Conservation (phyloP, 2,113 vertebrate species). For the Barnardius zonarius region DNA sequence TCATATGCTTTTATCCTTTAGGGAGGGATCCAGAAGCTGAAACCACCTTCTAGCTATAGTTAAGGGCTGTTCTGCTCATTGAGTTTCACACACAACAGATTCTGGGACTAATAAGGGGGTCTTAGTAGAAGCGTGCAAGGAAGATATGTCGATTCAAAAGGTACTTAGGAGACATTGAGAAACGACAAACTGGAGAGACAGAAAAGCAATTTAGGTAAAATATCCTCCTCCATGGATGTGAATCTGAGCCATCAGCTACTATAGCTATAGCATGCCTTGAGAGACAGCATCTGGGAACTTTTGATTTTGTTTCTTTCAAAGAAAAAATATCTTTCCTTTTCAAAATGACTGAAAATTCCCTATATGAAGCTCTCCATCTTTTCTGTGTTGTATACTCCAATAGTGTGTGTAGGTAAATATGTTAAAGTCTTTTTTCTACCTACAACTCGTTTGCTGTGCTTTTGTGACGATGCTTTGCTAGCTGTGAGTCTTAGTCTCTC, state of each 20-base stretch:
- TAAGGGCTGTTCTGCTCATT: neutral
- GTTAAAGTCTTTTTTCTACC: neutral
- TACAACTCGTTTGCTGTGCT: neutral
- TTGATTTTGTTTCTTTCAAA: neutral
- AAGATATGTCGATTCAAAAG: neutral
- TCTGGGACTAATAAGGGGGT: neutral
- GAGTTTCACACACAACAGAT: neutral
- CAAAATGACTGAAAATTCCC: constrained; percentile 3
- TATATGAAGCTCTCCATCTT: neutral
- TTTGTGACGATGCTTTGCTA: neutral
- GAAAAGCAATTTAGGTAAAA: neutral
- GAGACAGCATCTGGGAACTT: neutral
- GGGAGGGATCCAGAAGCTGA: constrained; percentile 26
- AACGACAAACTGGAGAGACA: neutral
- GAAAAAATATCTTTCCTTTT: neutral
- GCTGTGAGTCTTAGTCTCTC: neutral
- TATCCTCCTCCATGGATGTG: neutral
- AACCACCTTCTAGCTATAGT: neutral
- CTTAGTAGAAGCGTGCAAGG: neutral
- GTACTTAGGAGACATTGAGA: neutral
- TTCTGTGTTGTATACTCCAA: neutral
- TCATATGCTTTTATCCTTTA: neutral
- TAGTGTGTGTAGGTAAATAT: neutral
- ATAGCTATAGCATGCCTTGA: neutral
- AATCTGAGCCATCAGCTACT: neutral